Conservation (phyloP, 2,888 invertebrate species). For the Dasysyrphus tricinctus region DNA sequence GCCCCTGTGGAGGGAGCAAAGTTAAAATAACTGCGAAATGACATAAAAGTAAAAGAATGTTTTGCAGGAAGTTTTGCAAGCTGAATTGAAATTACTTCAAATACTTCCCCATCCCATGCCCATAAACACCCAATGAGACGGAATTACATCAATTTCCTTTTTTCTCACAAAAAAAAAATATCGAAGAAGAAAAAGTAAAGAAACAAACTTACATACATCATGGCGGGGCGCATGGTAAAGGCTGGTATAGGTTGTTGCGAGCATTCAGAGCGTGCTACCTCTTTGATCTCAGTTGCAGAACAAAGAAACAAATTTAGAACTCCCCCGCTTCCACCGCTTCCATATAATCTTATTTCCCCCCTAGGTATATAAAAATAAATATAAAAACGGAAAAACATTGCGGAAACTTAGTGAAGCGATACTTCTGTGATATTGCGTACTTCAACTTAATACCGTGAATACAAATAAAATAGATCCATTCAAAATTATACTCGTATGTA, state of each 20-base stretch:
- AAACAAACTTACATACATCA: background rate
- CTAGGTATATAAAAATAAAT: slow-evolving; percentile 1
- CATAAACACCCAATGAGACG: slow-evolving; percentile 65
- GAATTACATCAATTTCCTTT: slow-evolving; percentile 62
- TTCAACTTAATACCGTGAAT: slow-evolving; percentile 66
- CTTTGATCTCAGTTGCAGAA: slow-evolving; percentile 21
- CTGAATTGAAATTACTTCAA: slow-evolving; percentile 66
- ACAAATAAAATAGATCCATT: slow-evolving; percentile 53
- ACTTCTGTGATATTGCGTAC: slow-evolving; percentile 68
- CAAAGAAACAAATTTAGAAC: slow-evolving; percentile 36
- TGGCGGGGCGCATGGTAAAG: no score
- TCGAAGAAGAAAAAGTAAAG: background rate
- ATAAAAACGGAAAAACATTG: slow-evolving; percentile 31
- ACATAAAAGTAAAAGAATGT: slow-evolving; percentile 51
- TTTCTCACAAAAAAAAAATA: slow-evolving; percentile 3
- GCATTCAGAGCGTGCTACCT: background rate
- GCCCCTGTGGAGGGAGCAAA: background rate
- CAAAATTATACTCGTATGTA: background rate
- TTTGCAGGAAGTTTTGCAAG: slow-evolving; percentile 44
- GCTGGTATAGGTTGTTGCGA: background rate
- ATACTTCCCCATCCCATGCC: slow-evolving; percentile 36
- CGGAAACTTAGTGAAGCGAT: slow-evolving; percentile 55
- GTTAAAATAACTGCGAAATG: slow-evolving; percentile 44
- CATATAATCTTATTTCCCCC: background rate
- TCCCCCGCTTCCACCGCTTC: background rate